These are phyloP conservation scores for Scomber japonicus DNA, from an alignment of 2,113 vertebrate species.

Conservation along the genomic window DNA sequence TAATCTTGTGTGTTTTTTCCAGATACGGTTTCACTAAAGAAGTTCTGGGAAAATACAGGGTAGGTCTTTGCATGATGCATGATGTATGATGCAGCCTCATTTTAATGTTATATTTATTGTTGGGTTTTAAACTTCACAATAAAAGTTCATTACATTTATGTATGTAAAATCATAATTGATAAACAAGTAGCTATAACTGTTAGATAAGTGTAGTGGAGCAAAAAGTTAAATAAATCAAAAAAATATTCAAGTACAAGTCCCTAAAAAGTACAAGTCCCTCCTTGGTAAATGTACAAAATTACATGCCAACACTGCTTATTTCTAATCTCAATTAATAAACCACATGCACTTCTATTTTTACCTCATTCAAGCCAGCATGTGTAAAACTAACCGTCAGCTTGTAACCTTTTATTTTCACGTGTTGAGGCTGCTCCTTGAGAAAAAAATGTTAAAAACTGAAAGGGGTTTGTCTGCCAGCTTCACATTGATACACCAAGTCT, in stretches of 20 bases:
- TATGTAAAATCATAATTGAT: no score
- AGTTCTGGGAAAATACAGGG: conserved; percentile 93
- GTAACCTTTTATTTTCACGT: neutral
- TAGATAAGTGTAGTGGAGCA: no score
- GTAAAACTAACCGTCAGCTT: conserved; percentile 21
- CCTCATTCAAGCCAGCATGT: conserved; percentile 1
- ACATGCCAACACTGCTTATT: no score
- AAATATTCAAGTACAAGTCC: neutral
- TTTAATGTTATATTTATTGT: neutral
- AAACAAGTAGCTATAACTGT: no score
- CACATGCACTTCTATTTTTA: neutral
- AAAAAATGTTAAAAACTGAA: neutral
- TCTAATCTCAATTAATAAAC: neutral
- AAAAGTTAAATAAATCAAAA: neutral
- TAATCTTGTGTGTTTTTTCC: conserved; percentile 55
- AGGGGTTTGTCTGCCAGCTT: neutral
- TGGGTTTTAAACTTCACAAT: no score
- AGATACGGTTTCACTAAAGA: conserved; percentile 96
- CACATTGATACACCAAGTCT: neutral
- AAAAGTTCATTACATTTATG: no score
- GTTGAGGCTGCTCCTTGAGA: neutral
- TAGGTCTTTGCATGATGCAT: conserved; percentile 59
- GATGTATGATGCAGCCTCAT: no score
- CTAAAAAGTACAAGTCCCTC: no score
- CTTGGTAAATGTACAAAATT: no score